Base-by-base conservation (phyloP, 1,140 invertebrate genomes). In the Diabrotica undecimpunctata region DNA sequence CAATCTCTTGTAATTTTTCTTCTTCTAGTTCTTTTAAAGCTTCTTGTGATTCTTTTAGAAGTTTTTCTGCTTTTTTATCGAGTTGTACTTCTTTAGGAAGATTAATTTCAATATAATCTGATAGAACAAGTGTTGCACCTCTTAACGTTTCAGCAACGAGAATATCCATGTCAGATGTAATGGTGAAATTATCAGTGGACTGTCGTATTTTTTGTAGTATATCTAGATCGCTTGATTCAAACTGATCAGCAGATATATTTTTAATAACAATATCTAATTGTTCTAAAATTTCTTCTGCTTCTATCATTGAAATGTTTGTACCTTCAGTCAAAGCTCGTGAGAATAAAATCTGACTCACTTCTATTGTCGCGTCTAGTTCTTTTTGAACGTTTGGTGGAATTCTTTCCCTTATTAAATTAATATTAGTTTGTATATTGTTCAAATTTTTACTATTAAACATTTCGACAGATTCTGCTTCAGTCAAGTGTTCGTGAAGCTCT, bases 281-380 rank as follows among this genome's bases (percentile, higher is more conserved):
- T 46, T 46, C 46, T 39, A 60, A 51, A 12, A 51, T 25, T 6
- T 60, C 35, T 50, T 60, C 58, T 5, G 46, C 13, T 13, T 60
- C 36, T 12, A 12, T 13, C 13, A 60, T 46, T 39, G n/a, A n/a
- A 46, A 46, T 11, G 7, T n/a, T 38, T n/a, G 25, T n/a, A 10
- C 36, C 6, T 50, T 51, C 58, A 46, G 41, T 38, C n/a, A 8
- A 8, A 11, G 38, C 41, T 50, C 25, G 11, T n/a, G 58, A 60
- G 14, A 60, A 60, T 14, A 60, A 41, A 12, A 60, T 13, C 13
- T 60, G 36, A n/a, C 11, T 14, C 11, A 60, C 46, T 13, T 60
- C 58, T n/a, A 60, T 25, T 12, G 41, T 50, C 2, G 38, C 25
- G 3, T 60, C n/a, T 2, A 60, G 7, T 60, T 60, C 58, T 46